Base-by-base conservation (phyloP, 1,140 invertebrate genomes). In the Neelides sp. region DNA sequence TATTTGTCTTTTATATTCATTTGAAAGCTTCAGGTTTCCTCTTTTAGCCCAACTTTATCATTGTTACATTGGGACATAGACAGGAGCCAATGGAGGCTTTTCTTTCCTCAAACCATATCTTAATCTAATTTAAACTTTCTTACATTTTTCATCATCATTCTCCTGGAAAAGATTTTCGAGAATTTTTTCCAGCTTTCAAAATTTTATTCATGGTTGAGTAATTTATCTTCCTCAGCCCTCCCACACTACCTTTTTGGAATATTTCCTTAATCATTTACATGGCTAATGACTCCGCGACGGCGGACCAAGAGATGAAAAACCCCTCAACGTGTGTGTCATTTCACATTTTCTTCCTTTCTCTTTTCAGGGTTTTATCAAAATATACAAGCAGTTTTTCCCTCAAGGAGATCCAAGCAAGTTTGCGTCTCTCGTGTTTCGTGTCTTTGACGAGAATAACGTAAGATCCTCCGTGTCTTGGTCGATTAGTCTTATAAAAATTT, bases 361-460 rank as follows among this genome's bases (percentile, higher is more conserved):
- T 56, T 64, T 67, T 46, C 66, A 78, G 76, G 78, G 76, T 49
- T 79, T 79, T 62, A 72, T 78, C 61, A 74, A 73, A 51, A 80
- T 79, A 50, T 79, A 80, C 66, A 75, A 77, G 61, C 77, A 79
- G 64, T 79, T 80, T 62, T 80, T 79, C 61, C 77, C 78, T 13
- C 73, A 78, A 66, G 75, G 75, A 23, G 76, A 80, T 64, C 77
- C 78, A 3, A 72, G 71, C 36, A 78, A 78, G 58, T 79, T 79
- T 67, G 76, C 78, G 5, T 70, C 69, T 23, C 74, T 78, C 54
- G 76, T 80, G 3, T 80, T 80, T 64, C 71, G 78, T 62, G 78
- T 80, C 10, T 80, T 80, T 66, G 78, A 80, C 62, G 73, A 76
- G 61, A 79, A 79, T 57, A 78, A 79, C 62, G 77, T 78, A 66